Evolutionary conservation across 2,113 vertebrate species (phyloP).

Genomic region (Cariama cristata): DNA sequence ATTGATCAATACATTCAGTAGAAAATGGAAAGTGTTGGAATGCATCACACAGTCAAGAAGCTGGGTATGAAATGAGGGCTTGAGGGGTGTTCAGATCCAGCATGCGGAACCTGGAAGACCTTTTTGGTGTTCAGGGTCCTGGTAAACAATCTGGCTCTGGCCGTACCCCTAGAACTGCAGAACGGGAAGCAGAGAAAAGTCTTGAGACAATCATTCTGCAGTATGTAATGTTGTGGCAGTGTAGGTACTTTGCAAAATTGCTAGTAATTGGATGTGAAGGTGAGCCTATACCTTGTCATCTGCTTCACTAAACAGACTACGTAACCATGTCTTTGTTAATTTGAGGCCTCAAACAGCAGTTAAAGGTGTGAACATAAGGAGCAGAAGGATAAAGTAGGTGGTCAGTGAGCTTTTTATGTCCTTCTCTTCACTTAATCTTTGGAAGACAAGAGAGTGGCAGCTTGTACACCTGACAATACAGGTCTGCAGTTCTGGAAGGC

Average conservation of each 20-base stretch:
- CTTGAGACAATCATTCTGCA: neutral
- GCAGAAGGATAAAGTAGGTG: neutral
- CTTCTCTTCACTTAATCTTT: neutral
- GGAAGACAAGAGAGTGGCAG: neutral
- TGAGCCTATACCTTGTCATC: neutral
- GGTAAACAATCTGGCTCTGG: neutral
- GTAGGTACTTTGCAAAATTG: neutral
- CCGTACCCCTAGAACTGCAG: neutral
- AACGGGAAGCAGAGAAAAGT: neutral
- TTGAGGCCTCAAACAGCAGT: fast-evolving
- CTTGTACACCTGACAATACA: neutral
- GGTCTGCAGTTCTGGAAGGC: neutral
- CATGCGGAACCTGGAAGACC: neutral
- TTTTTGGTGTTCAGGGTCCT: neutral
- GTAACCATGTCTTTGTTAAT: neutral
- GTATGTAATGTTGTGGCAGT: neutral
- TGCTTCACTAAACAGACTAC: neutral
- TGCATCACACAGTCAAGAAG: neutral
- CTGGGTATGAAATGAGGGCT: neutral
- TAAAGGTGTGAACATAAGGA: neutral
- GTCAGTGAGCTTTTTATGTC: neutral
- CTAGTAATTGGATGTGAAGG: neutral
- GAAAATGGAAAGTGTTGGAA: neutral
- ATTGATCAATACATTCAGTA: neutral
- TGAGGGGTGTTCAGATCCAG: fast-evolving